A percentile compares a stretch with the other conserved stretches of the same genome.
These are phyloP conservation scores for Perca fluviatilis DNA, from an alignment of 2,113 vertebrate genomes.

Conservation along the genomic window DNA sequence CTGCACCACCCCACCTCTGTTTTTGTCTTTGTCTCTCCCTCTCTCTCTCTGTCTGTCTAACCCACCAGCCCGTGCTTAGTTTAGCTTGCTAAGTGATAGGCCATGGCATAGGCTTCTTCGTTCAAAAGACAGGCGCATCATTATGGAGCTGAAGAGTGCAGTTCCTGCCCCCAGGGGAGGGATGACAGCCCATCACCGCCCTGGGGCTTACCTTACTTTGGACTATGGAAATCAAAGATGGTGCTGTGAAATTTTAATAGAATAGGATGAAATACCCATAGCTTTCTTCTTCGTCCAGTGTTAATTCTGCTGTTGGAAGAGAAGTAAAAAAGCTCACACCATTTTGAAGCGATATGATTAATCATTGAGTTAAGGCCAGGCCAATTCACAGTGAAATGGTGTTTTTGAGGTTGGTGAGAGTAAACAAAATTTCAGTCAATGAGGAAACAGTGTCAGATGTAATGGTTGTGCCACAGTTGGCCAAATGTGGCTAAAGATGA, in stretches of 20 bases:
- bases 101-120: conserved; percentile 76
- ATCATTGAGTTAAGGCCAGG: conserved; percentile 37
- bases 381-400: conserved; percentile 6
- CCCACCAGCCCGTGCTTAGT: conserved; percentile 75
- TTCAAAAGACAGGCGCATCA: conserved; percentile 85
- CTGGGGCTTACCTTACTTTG: conserved; percentile 81
- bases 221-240: conserved; percentile 84
- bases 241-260: conserved; percentile 79
- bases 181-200: conserved; percentile 84
- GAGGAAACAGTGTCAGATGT: not conserved
- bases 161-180: conserved; percentile 80
- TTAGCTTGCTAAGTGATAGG: conserved; percentile 84
- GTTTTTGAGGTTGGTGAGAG: conserved; percentile 27
- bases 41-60: conserved; percentile 25
- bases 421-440: conserved; percentile 36
- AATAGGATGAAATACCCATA: conserved; percentile 71
- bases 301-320: conserved; percentile 53
- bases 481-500: conserved; percentile 6
- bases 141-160: conserved; percentile 82
- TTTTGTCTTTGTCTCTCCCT: conserved; percentile 73
- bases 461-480: not conserved
- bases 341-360: conserved; percentile 67
- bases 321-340: conserved; percentile 18
- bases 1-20: conserved; percentile 57
- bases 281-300: conserved; percentile 31